Conservation (phyloP, 2,888 invertebrate species). For the Xanthia togata region DNA sequence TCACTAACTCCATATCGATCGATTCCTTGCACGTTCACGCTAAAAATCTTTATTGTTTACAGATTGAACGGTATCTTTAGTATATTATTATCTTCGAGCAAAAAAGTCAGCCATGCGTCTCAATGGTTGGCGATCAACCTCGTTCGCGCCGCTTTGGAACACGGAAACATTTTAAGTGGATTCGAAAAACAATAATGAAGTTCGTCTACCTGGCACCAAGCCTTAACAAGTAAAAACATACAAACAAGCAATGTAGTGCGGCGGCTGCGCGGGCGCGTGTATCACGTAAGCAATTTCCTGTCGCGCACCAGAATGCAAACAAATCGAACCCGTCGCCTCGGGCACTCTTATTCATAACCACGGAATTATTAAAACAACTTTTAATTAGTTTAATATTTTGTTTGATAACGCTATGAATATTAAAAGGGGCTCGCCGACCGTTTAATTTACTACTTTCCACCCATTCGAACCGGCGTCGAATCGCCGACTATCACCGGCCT, state of each 20-base stretch:
- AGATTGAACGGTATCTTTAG: constrained; percentile 37
- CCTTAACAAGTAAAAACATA: constrained; percentile 45
- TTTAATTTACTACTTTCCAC: constrained; percentile 87
- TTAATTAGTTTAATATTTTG: constrained; percentile 89
- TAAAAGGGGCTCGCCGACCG: constrained; percentile 85
- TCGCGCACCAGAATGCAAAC: constrained; percentile 74
- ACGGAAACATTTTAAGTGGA: constrained; percentile 35
- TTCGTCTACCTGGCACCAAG: constrained; percentile 42
- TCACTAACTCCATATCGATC: background rate
- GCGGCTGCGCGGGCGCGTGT: constrained; percentile 30
- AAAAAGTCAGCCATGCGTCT: constrained; percentile 29
- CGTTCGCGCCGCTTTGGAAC: constrained; percentile 28
- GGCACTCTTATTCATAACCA: constrained; percentile 71
- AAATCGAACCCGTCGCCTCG: constrained; percentile 73
- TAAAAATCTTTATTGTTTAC: constrained; percentile 7
- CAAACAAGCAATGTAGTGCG: constrained; percentile 41
- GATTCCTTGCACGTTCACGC: constrained; percentile 23
- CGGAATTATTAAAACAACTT: constrained; percentile 84
- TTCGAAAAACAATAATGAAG: constrained; percentile 48
- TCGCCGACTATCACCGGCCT: constrained; percentile 74
- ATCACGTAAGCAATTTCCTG: constrained; percentile 68
- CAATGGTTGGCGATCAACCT: constrained; percentile 13
- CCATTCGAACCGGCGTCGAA: constrained; percentile 72
- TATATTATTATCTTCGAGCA: constrained; percentile 28
- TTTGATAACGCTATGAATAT: constrained; percentile 89